Percentiles rank a stretch among this genome's conserved stretches.
These are phyloP conservation scores for Crocallis elinguaria DNA, from an alignment of 2,888 invertebrate species.

Conservation along the genomic window DNA sequence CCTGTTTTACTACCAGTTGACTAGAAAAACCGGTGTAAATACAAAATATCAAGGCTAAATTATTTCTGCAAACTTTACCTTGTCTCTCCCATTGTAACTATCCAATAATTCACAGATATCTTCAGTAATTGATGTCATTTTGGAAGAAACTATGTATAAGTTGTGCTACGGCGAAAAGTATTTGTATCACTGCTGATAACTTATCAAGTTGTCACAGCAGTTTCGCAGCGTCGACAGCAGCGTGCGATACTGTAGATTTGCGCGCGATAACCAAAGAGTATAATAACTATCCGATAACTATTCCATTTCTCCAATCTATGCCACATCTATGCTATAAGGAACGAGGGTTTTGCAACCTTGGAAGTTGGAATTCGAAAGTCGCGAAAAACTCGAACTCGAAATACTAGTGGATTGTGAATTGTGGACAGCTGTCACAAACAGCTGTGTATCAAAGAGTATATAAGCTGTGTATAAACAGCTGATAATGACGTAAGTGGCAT, in stretches of 20 bases:
- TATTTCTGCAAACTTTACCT: conserved; percentile 84
- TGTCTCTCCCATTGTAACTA: conserved; percentile 94
- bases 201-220: conserved; percentile 34
- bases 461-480: conserved; percentile 41
- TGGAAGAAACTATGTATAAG: conserved; percentile 25
- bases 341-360: conserved; percentile 51
- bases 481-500: conserved; percentile 58
- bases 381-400: background rate
- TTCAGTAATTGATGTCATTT: conserved; percentile 72
- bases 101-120: conserved; percentile 90
- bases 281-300: too few species aligned
- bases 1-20: conserved; percentile 41
- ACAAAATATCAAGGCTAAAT: conserved; percentile 57
- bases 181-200: conserved; percentile 46
- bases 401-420: too few species aligned
- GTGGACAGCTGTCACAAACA: too few species aligned
- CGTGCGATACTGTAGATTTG: conserved; percentile 54
- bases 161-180: conserved; percentile 8
- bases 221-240: conserved; percentile 24
- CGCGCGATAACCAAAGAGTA: too few species aligned
- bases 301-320: conserved; percentile 67
- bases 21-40: conserved; percentile 48
- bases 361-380: conserved; percentile 59
- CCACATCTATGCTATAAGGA: background rate
- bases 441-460: too few species aligned